Evolutionary conservation across 2,113 vertebrate species (phyloP).

Genomic region (Morphnarchus princeps): DNA sequence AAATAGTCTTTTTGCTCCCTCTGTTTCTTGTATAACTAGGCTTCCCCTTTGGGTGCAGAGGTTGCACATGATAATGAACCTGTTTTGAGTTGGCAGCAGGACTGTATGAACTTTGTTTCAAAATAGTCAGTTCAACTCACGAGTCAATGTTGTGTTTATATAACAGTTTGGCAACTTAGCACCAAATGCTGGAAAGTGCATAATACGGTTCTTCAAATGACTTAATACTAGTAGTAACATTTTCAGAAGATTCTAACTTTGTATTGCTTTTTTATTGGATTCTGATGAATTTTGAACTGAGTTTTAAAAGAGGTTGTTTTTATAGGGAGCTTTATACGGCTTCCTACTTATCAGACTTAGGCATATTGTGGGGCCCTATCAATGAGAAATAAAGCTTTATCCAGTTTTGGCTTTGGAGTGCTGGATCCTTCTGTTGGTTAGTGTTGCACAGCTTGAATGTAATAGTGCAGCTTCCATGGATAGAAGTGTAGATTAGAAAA

Average conservation of each 20-base stretch:
- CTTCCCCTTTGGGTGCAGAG: background rate
- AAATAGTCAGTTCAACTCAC: background rate
- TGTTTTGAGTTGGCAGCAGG: background rate
- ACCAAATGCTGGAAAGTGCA: background rate
- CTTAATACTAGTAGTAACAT: background rate
- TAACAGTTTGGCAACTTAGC: background rate
- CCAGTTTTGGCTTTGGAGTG: background rate
- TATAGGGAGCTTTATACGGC: background rate
- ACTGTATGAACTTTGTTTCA: background rate
- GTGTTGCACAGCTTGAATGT: background rate
- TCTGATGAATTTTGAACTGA: background rate
- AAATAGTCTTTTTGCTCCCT: background rate
- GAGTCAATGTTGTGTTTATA: background rate
- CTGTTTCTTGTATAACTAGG: background rate
- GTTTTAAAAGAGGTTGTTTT: background rate
- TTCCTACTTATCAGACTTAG: background rate
- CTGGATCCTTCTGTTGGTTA: background rate
- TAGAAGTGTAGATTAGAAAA: background rate
- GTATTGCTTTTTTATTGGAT: background rate
- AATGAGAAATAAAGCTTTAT: background rate
- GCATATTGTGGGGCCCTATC: fast-evolving
- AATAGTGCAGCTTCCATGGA: background rate
- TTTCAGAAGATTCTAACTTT: background rate
- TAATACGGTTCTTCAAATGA: background rate
- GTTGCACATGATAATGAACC: background rate